Evolutionary conservation across 2,888 invertebrate species (phyloP).

Genomic region (Drosophila niveifrons): DNA sequence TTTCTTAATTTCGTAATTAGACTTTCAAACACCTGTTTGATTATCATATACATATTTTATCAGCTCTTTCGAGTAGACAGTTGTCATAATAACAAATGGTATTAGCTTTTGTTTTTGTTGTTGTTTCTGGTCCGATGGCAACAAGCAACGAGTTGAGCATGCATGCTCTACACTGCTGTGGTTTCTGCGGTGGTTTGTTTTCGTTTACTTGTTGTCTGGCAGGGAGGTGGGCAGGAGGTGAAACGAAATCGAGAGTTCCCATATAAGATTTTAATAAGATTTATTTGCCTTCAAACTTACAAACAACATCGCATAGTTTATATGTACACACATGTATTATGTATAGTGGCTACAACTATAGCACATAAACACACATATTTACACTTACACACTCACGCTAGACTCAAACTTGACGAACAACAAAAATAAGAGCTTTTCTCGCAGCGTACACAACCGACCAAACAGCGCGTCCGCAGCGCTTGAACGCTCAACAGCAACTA

Average conservation of each 20-base stretch:
- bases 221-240: conserved; percentile 2
- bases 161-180: background rate
- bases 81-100: conserved; percentile 20
- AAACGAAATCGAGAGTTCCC: conserved; percentile 9
- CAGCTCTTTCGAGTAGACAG: conserved; percentile 29
- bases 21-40: conserved; percentile 51
- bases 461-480: conserved; percentile 58
- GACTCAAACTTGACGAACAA: conserved; percentile 38
- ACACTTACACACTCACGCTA: conserved; percentile 48
- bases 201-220: conserved; percentile 2
- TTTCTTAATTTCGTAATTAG: background rate
- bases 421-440: conserved; percentile 38
- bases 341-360: conserved; percentile 45
- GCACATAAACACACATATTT: conserved; percentile 44
- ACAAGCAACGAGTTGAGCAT: conserved; percentile 1
- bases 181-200: conserved; percentile 14
- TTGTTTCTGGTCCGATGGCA: conserved; percentile 21
- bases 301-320: conserved; percentile 5
- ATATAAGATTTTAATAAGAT: conserved; percentile 36
- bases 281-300: conserved; percentile 22
- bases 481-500: conserved; percentile 69
- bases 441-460: conserved; percentile 27
- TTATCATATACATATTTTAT: conserved; percentile 37
- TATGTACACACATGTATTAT: conserved; percentile 27
- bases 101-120: conserved; percentile 5